phyloP scores from a whole-genome alignment of 2,113 vertebrate genomes.

The Alethe castanea region DNA sequence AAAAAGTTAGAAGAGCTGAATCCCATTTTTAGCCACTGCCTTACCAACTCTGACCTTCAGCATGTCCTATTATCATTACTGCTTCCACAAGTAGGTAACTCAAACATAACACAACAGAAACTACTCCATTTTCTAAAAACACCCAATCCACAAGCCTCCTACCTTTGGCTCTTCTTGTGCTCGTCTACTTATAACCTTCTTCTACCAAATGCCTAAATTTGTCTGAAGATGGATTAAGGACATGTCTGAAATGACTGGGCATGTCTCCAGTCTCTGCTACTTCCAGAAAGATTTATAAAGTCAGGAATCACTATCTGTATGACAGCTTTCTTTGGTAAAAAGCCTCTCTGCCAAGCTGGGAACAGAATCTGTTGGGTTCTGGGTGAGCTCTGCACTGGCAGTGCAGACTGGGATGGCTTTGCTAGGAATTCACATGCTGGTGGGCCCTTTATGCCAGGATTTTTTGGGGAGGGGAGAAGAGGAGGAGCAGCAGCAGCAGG shows the following conservation, averaged over 20 bases:
- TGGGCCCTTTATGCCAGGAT: background rate
- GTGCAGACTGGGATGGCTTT: background rate
- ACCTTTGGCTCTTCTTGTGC: conserved; percentile 17
- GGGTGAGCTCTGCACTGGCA: background rate
- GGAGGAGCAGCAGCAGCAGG: background rate
- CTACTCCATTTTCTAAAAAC: background rate
- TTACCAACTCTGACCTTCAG: background rate
- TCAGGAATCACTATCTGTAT: background rate
- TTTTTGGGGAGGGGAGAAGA: background rate
- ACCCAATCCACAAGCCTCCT: background rate
- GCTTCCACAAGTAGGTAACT: background rate
- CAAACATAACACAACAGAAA: background rate
- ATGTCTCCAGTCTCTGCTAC: background rate
- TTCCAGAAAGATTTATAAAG: background rate
- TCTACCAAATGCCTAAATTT: conserved; percentile 41
- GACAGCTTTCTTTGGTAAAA: background rate
- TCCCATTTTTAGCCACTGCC: background rate
- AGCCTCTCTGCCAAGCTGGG: background rate
- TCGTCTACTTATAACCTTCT: conserved; percentile 50
- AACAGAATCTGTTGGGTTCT: background rate
- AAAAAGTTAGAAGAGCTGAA: background rate
- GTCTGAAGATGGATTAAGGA: conserved; percentile 4
- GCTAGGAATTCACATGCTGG: background rate
- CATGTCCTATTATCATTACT: background rate
- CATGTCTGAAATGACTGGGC: conserved; percentile 2